Conservation (phyloP, 2,888 invertebrate genomes). For the Drosophila pseudotalamancana region DNA sequence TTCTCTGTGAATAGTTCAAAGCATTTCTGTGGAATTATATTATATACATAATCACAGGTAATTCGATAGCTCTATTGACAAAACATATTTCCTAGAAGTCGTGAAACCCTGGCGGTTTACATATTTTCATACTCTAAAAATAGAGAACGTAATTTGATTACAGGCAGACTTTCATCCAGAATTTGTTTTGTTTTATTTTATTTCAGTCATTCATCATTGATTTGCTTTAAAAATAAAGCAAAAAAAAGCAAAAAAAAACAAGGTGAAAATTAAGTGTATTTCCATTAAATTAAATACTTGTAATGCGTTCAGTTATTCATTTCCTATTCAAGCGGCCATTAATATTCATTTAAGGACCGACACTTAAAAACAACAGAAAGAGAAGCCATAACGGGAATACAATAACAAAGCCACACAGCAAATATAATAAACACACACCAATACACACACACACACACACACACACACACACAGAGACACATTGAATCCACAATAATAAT, state of each 20-base stretch:
- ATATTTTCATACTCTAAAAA: too few species aligned
- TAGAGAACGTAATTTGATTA: too few species aligned
- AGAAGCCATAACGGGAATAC: slow-evolving; percentile 45
- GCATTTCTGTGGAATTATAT: neutral
- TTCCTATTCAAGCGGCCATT: slow-evolving; percentile 55
- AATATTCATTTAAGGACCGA: slow-evolving; percentile 64
- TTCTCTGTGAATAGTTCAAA: neutral
- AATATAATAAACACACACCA: slow-evolving; percentile 45
- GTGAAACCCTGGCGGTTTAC: too few species aligned
- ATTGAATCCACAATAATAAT: slow-evolving; percentile 59
- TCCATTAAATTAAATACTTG: slow-evolving; percentile 12
- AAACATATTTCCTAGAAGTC: neutral
- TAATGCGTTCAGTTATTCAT: slow-evolving; percentile 50
- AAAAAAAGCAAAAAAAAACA: neutral
- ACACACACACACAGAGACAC: slow-evolving; percentile 18
- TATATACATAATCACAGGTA: slow-evolving; percentile 9
- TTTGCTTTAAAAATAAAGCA: neutral
- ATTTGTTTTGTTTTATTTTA: too few species aligned
- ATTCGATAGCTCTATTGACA: slow-evolving; percentile 34
- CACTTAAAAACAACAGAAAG: slow-evolving; percentile 61
- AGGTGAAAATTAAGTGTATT: slow-evolving; percentile 17
- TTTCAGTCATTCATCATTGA: too few species aligned
- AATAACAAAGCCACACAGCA: slow-evolving; percentile 33
- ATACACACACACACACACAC: neutral
- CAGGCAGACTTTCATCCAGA: too few species aligned